Conservation (phyloP, 1,140 invertebrate species). For the Aradophagus sp. region DNA sequence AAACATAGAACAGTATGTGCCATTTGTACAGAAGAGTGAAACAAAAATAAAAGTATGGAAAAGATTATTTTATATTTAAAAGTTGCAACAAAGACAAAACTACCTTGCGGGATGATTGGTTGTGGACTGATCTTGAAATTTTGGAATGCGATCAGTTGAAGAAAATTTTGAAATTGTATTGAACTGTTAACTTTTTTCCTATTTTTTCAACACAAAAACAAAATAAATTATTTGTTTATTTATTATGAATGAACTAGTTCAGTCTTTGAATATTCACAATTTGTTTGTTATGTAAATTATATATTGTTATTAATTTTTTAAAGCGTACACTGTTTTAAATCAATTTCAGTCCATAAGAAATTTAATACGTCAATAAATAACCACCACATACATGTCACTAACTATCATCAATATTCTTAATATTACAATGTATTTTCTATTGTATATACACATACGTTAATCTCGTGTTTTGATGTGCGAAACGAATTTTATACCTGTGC, state of each 20-base stretch:
- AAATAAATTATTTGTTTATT: too few relatives aligned
- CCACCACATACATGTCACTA: constrained; percentile 67
- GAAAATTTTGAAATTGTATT: too few relatives aligned
- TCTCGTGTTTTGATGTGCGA: constrained; percentile 24
- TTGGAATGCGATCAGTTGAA: too few relatives aligned
- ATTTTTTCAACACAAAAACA: too few relatives aligned
- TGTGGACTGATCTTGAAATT: too few relatives aligned
- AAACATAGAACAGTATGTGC: constrained; percentile 70
- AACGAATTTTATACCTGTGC: constrained; percentile 39
- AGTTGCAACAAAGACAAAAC: constrained; percentile 30
- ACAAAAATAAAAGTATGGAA: constrained; percentile 41
- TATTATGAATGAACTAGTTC: too few relatives aligned
- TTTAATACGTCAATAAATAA: constrained; percentile 50
- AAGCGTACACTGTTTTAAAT: too few relatives aligned
- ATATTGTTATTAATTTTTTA: constrained; percentile 10
- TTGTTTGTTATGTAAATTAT: not conserved
- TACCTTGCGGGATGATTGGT: too few relatives aligned
- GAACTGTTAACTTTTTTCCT: too few relatives aligned
- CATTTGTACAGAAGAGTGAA: constrained; percentile 69
- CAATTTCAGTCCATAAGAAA: constrained; percentile 47
- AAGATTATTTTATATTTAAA: constrained; percentile 51
- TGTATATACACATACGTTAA: constrained; percentile 60
- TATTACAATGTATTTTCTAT: constrained; percentile 61
- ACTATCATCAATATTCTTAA: constrained; percentile 62
- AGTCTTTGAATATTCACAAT: too few relatives aligned